These are phyloP conservation scores for Agriopis aurantiaria DNA, from an alignment of 2,888 invertebrate species.

Conservation along the genomic window DNA sequence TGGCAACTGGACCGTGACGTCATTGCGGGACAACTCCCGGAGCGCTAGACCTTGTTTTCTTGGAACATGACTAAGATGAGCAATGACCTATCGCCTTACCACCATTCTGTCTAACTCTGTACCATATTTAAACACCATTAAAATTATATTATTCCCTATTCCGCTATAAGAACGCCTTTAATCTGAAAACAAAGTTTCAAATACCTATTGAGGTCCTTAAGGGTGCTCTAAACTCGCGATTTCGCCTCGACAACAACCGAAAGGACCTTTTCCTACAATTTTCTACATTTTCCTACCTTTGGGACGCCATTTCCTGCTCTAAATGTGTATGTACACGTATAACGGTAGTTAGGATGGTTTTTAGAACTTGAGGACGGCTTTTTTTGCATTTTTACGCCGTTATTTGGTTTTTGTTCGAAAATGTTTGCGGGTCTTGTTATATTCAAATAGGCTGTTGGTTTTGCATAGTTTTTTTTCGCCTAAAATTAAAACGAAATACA, in stretches of 20 bases:
- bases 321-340: conserved; percentile 28
- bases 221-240: conserved; percentile 32
- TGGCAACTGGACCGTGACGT: no score
- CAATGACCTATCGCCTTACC: no score
- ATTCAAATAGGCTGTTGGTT: background rate
- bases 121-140: conserved; percentile 9
- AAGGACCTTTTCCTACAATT: conserved; percentile 18
- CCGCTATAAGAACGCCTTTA: conserved; percentile 27
- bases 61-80: no score
- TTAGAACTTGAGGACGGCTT: conserved; percentile 13
- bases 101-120: no score
- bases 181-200: conserved; percentile 36
- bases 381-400: conserved; percentile 30
- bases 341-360: conserved; percentile 25
- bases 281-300: conserved; percentile 16
- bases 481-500: no score
- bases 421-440: conserved; percentile 21
- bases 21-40: no score
- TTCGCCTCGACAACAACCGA: conserved; percentile 17
- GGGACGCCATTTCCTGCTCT: conserved; percentile 16
- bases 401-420: conserved; percentile 8
- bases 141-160: conserved; percentile 12
- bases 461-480: background rate
- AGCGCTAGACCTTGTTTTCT: no score
- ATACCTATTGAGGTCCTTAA: conserved; percentile 36